Evolutionary conservation across 37 sponge, comb jelly and placozoan genomes (phyloP), one percentile per base, ranked within the genome.

Genomic region (Aplysina aerophoba): DNA sequence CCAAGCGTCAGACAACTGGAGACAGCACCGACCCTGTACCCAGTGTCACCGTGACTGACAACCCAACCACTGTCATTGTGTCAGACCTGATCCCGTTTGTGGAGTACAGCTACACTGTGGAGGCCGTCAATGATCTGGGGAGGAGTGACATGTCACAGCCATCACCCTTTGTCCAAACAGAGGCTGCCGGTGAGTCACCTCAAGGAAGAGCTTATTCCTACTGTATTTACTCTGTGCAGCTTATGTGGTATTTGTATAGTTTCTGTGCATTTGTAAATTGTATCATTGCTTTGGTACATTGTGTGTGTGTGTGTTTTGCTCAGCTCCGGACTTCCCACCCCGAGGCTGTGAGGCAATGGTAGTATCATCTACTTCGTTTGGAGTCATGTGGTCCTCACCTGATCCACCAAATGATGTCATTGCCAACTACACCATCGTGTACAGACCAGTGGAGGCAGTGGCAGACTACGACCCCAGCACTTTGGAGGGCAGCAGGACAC

Each of bases 41-140:
- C 3, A 44, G 50, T 44, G 50, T 44, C 50, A 44, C 50, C 50
- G 8, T 8, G 6, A 44, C 50, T 44, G 50, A 44, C 50, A 75
- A 17, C 25, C 20, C 22, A 16, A 75, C 78, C 25, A 21, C 54
- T 24, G n/a, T 34, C 73, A 72, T 71, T 50, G 55, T 84, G 25
- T 71, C 58, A 19, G 35, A 30, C 30, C 75, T 92, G 39, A 55
- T 83, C 28, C 93, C 93, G 0, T 89, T 87, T 81, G 89, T 80
- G 27, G 64, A 61, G 25, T 93, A 93, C 73, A 30, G 37, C 37
- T 93, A 89, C 68, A 84, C 62, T 31, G 84, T 88, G n/a, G 55
- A 25, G 21, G 87, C 90, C 38, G 84, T 85, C 63, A 93, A 89
- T 62, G 66, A 16, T 31, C 55, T 93, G 22, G 90, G 90, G 25